These are phyloP conservation scores for Serinus canaria DNA, from an alignment of 2,113 vertebrate species.

Conservation along the genomic window DNA sequence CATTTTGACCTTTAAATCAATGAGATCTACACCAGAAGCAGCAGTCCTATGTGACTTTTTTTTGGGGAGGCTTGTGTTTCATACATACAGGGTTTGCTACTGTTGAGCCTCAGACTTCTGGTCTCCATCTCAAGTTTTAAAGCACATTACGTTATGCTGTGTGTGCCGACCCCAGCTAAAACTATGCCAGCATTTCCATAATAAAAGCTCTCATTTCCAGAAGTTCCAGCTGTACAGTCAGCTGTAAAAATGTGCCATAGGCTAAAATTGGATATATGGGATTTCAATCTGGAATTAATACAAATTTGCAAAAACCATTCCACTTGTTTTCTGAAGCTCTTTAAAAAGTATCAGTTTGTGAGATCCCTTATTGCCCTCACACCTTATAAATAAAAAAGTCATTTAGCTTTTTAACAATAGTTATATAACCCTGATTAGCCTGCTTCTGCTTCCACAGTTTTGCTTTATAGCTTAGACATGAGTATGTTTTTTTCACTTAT, in stretches of 20 bases:
- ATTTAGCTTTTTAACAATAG: neutral
- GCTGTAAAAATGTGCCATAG: constrained; percentile 25
- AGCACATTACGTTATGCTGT: neutral
- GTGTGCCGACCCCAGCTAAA: neutral
- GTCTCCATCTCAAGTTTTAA: constrained; percentile 57
- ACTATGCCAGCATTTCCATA: constrained; percentile 55
- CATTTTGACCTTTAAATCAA: neutral
- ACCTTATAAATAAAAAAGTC: neutral
- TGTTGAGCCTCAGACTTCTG: constrained; percentile 48
- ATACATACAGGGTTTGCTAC: neutral
- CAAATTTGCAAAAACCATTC: neutral
- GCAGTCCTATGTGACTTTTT: neutral
- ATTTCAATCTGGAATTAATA: constrained; percentile 22
- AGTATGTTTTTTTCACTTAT: neutral
- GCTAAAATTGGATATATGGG: constrained; percentile 27
- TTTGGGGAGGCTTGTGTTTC: neutral
- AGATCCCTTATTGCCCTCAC: neutral
- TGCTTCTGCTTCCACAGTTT: neutral
- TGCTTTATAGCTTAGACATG: neutral
- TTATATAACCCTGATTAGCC: neutral
- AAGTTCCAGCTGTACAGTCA: constrained; percentile 8
- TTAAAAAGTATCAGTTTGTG: neutral
- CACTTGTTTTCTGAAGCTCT: neutral
- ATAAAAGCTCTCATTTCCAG: constrained; percentile 52
- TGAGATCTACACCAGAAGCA: neutral